phyloP scores from a whole-genome alignment of 2,888 invertebrate species.

The Amphipoea oculea region DNA sequence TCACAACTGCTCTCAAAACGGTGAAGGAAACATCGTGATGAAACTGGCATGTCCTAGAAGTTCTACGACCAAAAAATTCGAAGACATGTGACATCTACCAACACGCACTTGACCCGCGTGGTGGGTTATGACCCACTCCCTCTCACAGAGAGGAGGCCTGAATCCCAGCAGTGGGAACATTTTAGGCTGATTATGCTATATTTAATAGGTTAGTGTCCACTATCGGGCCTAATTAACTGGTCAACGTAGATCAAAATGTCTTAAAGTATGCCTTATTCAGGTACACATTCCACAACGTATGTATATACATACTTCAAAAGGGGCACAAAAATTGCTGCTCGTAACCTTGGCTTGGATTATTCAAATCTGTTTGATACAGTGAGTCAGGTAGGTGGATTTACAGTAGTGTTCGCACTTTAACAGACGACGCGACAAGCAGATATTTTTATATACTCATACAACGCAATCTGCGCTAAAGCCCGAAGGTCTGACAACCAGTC shows the following conservation, averaged over 20 bases:
- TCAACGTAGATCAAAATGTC: not conserved
- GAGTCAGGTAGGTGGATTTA: conserved; percentile 30
- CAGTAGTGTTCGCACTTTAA: not conserved
- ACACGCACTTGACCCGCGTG: not conserved
- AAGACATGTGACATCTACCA: not conserved
- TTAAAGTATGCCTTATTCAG: not conserved
- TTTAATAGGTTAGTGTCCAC: not conserved
- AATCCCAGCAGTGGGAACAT: not conserved
- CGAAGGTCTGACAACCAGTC: not conserved
- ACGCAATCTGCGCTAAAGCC: not conserved
- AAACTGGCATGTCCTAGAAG: not conserved
- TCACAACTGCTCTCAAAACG: too few relatives aligned
- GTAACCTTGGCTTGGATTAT: conserved; percentile 13
- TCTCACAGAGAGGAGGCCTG: not conserved
- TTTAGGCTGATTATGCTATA: not conserved
- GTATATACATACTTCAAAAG: not conserved
- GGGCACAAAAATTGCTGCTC: not conserved
- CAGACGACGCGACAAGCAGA: not conserved
- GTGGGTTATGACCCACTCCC: not conserved
- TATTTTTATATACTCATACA: not conserved
- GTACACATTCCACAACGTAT: not conserved
- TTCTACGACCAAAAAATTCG: not conserved
- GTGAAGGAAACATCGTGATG: too few relatives aligned
- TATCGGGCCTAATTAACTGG: not conserved
- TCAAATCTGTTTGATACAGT: not conserved